Percentiles rank a stretch among this genome's conserved stretches.
Conservation (phyloP, 2,797 vertebrate genomes). For the Lepilemur septentrionalis region DNA sequence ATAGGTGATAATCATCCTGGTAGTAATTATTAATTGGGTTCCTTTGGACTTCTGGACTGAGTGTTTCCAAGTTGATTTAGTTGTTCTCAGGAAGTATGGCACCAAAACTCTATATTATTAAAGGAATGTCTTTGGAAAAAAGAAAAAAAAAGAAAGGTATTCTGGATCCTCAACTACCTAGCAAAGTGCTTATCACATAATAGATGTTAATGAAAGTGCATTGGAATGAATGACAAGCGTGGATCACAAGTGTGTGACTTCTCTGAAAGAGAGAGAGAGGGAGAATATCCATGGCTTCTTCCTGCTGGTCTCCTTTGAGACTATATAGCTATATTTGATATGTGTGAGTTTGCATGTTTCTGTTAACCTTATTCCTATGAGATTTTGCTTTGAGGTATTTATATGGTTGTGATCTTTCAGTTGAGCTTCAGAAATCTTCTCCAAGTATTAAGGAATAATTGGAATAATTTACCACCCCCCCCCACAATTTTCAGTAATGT, state of each 20-base stretch:
- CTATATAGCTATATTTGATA: neutral
- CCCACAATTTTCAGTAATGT: neutral
- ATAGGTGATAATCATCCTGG: neutral
- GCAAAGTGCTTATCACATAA: neutral
- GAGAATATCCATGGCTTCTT: no score
- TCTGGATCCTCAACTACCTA: neutral
- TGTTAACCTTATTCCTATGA: neutral
- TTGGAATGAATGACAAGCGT: neutral
- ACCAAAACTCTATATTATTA: neutral
- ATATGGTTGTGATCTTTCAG: neutral
- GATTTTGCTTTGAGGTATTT: neutral
- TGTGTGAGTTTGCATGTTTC: neutral
- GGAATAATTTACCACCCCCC: neutral
- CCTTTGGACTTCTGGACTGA: neutral
- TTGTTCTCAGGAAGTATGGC: neutral
- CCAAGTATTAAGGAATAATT: neutral
- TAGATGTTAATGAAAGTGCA: neutral
- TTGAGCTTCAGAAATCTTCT: neutral
- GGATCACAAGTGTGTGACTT: neutral
- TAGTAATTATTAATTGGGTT: neutral
- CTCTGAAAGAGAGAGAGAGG: neutral
- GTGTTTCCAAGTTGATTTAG: neutral
- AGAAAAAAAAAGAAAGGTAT: neutral
- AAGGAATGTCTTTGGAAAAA: neutral
- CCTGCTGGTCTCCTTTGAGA: neutral